These are phyloP conservation scores for Hippocampus mohnikei DNA, from an alignment of 2,113 vertebrate genomes.

Conservation along the genomic window DNA sequence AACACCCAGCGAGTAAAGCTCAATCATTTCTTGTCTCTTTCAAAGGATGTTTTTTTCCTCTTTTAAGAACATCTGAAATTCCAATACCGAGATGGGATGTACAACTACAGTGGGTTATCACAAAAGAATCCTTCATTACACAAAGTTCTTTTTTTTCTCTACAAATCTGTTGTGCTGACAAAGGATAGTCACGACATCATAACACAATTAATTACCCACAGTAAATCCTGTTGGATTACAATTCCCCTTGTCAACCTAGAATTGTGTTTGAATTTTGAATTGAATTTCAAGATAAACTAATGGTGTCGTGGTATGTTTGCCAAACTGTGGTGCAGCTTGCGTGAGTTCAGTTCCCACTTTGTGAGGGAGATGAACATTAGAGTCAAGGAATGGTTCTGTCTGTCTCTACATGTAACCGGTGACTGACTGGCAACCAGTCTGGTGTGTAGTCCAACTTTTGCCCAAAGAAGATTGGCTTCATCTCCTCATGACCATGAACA, in stretches of 20 bases:
- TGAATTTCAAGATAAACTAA: background rate
- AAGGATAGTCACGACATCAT: background rate
- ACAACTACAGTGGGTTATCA: background rate
- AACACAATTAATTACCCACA: constrained; percentile 7
- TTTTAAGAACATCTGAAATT: constrained; percentile 29
- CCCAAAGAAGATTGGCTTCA: too few species aligned
- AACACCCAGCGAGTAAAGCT: constrained; percentile 28
- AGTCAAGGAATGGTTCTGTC: too few species aligned
- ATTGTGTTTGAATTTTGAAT: background rate
- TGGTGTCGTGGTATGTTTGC: too few species aligned
- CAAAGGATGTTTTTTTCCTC: constrained; percentile 2
- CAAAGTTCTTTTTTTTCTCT: constrained; percentile 6
- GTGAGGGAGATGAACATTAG: too few species aligned
- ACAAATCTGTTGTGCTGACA: background rate
- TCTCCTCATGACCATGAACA: too few species aligned
- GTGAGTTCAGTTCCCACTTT: too few species aligned
- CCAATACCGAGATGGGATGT: constrained; percentile 14
- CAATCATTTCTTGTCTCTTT: background rate
- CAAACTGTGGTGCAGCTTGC: too few species aligned
- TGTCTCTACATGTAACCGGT: too few species aligned
- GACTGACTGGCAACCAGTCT: too few species aligned
- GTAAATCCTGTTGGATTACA: background rate
- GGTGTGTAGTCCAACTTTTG: too few species aligned
- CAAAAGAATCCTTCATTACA: constrained; percentile 15
- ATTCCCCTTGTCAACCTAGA: too few species aligned